These are phyloP conservation scores for Candidula unifasciata DNA, from an alignment of 2,888 invertebrate species.

Conservation along the genomic window DNA sequence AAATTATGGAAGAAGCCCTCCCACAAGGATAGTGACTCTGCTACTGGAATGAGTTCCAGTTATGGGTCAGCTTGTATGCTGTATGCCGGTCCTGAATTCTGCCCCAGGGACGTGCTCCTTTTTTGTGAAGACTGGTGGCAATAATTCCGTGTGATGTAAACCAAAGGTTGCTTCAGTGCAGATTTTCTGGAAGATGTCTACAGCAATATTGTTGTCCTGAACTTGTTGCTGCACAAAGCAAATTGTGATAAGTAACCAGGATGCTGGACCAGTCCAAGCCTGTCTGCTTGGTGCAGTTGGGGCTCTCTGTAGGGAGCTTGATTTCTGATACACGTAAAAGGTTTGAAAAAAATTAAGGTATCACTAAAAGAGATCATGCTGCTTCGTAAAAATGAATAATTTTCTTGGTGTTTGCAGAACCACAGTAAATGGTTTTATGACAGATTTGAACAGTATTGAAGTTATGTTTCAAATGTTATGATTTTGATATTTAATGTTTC, in stretches of 20 bases:
- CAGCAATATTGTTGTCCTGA: constrained; percentile 28
- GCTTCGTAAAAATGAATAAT: too few relatives aligned
- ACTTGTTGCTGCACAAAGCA: constrained; percentile 34
- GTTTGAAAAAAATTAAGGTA: too few relatives aligned
- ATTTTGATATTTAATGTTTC: too few relatives aligned
- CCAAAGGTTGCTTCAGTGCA: background rate
- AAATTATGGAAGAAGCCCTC: constrained; percentile 18
- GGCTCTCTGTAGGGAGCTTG: background rate
- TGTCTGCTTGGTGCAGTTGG: background rate
- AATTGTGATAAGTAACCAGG: constrained; percentile 30
- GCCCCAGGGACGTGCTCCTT: background rate
- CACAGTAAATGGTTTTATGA: too few relatives aligned
- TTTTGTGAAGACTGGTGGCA: background rate
- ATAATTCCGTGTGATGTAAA: constrained; percentile 24
- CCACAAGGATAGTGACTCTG: constrained; percentile 6
- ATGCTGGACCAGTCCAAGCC: constrained; percentile 1
- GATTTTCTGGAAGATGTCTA: background rate
- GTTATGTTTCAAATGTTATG: too few relatives aligned
- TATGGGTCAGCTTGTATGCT: background rate
- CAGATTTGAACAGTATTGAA: too few relatives aligned
- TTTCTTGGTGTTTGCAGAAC: too few relatives aligned
- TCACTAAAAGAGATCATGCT: too few relatives aligned
- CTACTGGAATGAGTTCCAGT: background rate
- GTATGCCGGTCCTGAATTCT: background rate
- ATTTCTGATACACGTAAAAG: background rate